phyloP scores from a whole-genome alignment of 2,113 vertebrate species.

The Elephantulus edwardii region DNA sequence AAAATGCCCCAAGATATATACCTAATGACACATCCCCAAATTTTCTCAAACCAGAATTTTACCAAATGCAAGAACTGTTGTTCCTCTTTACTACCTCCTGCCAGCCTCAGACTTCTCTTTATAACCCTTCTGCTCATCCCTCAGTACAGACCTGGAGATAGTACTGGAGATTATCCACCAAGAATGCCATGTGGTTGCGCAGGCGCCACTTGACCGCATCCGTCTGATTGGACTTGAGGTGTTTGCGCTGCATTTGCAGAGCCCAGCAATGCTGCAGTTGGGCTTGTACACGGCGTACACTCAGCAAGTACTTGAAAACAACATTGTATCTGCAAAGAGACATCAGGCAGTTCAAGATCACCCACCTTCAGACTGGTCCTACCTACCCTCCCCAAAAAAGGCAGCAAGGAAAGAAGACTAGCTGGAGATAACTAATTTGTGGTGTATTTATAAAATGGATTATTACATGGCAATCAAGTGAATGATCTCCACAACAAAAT shows the following conservation, averaged over 20 bases:
- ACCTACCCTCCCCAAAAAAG: background rate
- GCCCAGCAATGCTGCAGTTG: constrained; percentile 99
- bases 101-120: background rate
- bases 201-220: constrained; percentile 95
- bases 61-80: background rate
- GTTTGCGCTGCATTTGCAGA: constrained; percentile 97
- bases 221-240: constrained; percentile 92
- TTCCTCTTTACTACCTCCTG: background rate
- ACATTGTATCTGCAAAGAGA: constrained; percentile 92
- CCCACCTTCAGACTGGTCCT: background rate
- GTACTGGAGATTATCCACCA: constrained; percentile 98
- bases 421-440: background rate
- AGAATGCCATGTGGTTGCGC: constrained; percentile 97
- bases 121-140: background rate
- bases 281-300: constrained; percentile 95
- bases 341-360: background rate
- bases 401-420: background rate
- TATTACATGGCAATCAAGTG: background rate
- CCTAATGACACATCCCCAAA: background rate
- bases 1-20: background rate
- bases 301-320: constrained; percentile 96
- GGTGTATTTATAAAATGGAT: background rate
- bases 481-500: background rate
- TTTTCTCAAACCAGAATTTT: constrained; percentile 25
- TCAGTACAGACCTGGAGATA: constrained; percentile 92